Conservation (phyloP, 2,797 vertebrate genomes). For the Falco berigora region DNA sequence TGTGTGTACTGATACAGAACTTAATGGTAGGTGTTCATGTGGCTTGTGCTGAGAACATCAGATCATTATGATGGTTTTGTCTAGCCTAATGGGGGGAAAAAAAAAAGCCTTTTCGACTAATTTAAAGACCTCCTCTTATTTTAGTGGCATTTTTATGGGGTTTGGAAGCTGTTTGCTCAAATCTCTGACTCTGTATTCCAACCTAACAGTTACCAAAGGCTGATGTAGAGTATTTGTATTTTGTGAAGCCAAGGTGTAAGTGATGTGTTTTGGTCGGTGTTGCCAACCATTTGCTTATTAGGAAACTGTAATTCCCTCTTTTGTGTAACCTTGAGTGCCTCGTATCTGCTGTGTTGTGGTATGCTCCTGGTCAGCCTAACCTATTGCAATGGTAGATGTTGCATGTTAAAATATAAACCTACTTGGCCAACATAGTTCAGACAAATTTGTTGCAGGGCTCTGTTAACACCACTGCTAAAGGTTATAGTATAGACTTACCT, state of each 20-base stretch:
- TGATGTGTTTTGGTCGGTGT: not conserved
- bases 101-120: not conserved
- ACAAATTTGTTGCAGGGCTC: not conserved
- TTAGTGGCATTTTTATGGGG: not conserved
- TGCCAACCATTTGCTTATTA: not conserved
- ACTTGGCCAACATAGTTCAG: not conserved
- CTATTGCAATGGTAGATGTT: not conserved
- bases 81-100: not conserved
- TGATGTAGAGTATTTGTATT: not conserved
- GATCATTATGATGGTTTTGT: not conserved
- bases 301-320: not conserved
- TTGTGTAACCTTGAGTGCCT: not conserved
- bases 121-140: not conserved
- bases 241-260: not conserved
- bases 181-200: not conserved
- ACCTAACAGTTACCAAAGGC: too few relatives aligned
- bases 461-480: not conserved
- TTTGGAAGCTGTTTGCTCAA: not conserved
- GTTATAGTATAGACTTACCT: not conserved
- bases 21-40: not conserved
- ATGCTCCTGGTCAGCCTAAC: not conserved
- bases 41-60: not conserved
- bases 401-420: not conserved
- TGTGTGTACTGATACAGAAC: not conserved
- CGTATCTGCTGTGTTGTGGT: not conserved